Percentiles rank a stretch among this genome's conserved stretches.
These are phyloP conservation scores for Thera britannica DNA, from an alignment of 2,888 invertebrate genomes.

Conservation along the genomic window DNA sequence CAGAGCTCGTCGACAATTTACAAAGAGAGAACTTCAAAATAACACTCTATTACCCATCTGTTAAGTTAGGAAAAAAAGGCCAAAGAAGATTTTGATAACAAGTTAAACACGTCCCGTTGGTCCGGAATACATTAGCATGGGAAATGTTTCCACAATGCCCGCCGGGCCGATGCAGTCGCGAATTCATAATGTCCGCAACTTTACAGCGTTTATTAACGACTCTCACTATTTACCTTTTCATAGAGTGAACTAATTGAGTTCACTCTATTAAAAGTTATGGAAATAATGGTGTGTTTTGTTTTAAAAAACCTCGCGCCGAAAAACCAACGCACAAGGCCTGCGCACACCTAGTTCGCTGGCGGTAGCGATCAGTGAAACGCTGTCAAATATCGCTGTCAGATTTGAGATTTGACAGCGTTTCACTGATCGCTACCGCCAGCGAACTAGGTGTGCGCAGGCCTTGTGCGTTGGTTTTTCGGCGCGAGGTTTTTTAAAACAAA, in stretches of 20 bases:
- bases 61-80: neutral
- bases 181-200: constrained; percentile 30
- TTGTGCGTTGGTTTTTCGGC: too few species aligned
- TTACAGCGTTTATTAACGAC: constrained; percentile 4
- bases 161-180: constrained; percentile 26
- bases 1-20: too few species aligned
- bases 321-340: too few species aligned
- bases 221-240: neutral
- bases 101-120: constrained; percentile 33
- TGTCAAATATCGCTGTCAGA: too few species aligned
- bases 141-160: constrained; percentile 30
- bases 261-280: neutral
- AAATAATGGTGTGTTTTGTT: neutral
- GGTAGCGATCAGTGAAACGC: too few species aligned
- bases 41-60: too few species aligned
- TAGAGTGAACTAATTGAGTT: neutral
- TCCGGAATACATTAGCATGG: constrained; percentile 55
- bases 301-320: too few species aligned
- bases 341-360: too few species aligned
- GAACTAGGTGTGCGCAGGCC: too few species aligned
- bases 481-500: neutral
- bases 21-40: too few species aligned
- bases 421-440: too few species aligned
- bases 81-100: constrained; percentile 4
- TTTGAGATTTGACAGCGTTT: too few species aligned